Evolutionary conservation across 2,113 vertebrate genomes (phyloP).

Genomic region (Coregonus clupeaformis): DNA sequence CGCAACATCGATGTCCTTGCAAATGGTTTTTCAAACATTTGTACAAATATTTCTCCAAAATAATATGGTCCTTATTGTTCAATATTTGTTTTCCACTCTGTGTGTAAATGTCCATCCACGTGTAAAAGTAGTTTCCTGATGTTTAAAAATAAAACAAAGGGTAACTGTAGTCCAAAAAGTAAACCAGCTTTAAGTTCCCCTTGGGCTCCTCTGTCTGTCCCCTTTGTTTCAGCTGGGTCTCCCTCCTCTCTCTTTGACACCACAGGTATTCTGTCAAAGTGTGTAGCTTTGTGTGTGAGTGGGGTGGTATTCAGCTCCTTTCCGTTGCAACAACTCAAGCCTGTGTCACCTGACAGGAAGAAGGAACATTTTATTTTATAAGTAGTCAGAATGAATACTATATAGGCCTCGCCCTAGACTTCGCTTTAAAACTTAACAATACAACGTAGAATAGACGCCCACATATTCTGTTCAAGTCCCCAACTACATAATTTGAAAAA

Average conservation of each 20-base stretch:
- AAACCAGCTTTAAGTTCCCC: conserved; percentile 50
- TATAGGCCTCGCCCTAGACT: no score
- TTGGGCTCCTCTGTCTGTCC: conserved; percentile 48
- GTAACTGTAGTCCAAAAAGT: conserved; percentile 61
- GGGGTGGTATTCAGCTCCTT: conserved; percentile 36
- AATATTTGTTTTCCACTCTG: conserved; percentile 49
- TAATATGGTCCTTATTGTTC: conserved; percentile 49
- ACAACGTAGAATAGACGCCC: no score
- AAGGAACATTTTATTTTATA: neutral
- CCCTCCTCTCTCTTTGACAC: conserved; percentile 21
- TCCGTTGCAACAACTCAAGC: conserved; percentile 52
- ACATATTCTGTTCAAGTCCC: no score
- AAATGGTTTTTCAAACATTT: conserved; percentile 55
- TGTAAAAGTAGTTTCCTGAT: conserved; percentile 44
- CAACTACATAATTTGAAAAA: no score
- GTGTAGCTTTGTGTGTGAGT: conserved; percentile 5
- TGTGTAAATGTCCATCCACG: conserved; percentile 29
- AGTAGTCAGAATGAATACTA: no score
- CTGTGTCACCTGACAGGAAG: conserved; percentile 42
- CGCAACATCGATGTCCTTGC: conserved; percentile 50
- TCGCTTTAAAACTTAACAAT: no score
- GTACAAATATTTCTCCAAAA: conserved; percentile 54
- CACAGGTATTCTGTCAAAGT: conserved; percentile 34
- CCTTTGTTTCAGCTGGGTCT: conserved; percentile 29
- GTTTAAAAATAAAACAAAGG: conserved; percentile 50